phyloP scores from a whole-genome alignment of 1,140 invertebrate species.

The Atopsyche davidsoni region DNA sequence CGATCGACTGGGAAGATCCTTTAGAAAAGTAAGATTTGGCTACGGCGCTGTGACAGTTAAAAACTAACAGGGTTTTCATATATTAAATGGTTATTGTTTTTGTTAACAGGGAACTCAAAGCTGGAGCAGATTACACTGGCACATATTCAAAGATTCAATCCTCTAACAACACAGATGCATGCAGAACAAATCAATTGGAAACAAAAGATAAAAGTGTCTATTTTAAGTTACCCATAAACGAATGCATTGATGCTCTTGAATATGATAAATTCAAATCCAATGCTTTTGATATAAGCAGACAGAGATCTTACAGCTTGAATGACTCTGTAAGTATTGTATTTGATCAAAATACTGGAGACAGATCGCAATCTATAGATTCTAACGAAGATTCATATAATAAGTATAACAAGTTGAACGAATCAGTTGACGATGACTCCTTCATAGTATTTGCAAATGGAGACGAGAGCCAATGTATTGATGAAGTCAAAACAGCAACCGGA shows the following conservation, averaged over 20 bases:
- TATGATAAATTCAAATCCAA: slow-evolving; percentile 33
- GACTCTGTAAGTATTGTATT: slow-evolving; percentile 44
- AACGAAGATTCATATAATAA: slow-evolving; percentile 11
- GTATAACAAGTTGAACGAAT: slow-evolving; percentile 9
- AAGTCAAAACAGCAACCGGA: slow-evolving; percentile 14
- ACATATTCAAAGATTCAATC: slow-evolving; percentile 22
- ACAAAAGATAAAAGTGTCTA: slow-evolving; percentile 15
- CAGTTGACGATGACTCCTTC: slow-evolving; percentile 49
- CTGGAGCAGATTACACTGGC: slow-evolving; percentile 19
- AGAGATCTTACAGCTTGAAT: slow-evolving; percentile 43
- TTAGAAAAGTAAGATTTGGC: slow-evolving; percentile 22
- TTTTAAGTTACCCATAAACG: slow-evolving; percentile 30
- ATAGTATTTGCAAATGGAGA: slow-evolving; percentile 51
- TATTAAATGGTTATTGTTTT: slow-evolving; percentile 12
- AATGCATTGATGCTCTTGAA: slow-evolving; percentile 34
- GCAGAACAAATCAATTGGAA: slow-evolving; percentile 7
- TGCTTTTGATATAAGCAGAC: slow-evolving; percentile 35
- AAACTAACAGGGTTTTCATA: background rate
- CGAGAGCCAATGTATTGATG: slow-evolving; percentile 4
- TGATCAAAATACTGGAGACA: too few relatives aligned
- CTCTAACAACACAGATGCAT: background rate
- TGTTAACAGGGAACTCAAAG: slow-evolving; percentile 18
- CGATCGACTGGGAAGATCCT: slow-evolving; percentile 76
- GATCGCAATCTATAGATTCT: slow-evolving; percentile 23
- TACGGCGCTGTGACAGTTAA: background rate